A percentile compares a stretch with the other conserved stretches of the same genome.
Conservation (phyloP, 2,888 invertebrate species). For the Abrostola triplasia region DNA sequence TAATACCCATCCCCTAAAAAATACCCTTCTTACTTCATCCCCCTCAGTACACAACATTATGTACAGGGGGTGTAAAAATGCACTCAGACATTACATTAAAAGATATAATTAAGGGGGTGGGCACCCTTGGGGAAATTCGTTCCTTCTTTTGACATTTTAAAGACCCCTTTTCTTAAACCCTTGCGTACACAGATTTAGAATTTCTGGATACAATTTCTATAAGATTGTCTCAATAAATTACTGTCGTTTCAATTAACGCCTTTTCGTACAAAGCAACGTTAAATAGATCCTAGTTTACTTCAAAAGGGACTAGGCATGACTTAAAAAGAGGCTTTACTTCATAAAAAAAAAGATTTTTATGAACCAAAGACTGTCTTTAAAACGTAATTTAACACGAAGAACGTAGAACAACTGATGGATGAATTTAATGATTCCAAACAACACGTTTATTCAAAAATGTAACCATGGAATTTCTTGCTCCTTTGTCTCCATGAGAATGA, state of each 20-base stretch:
- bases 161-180: conserved; percentile 83
- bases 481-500: too few relatives aligned
- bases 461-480: too few relatives aligned
- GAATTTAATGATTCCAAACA: background rate
- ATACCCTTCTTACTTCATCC: conserved; percentile 53
- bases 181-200: conserved; percentile 44
- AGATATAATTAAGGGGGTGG: conserved; percentile 87
- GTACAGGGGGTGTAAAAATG: conserved; percentile 83
- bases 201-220: conserved; percentile 38
- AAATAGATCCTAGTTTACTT: too few relatives aligned
- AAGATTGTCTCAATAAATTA: too few relatives aligned
- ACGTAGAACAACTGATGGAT: background rate
- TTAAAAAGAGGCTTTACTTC: background rate
- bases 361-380: background rate
- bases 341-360: background rate
- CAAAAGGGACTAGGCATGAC: too few relatives aligned
- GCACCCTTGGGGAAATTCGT: conserved; percentile 81
- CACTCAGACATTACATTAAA: conserved; percentile 87
- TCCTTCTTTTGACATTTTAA: conserved; percentile 87
- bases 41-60: conserved; percentile 62
- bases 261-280: too few relatives aligned
- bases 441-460: background rate
- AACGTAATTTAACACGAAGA: background rate
- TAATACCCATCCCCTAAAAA: conserved; percentile 55
- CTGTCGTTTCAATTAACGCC: too few relatives aligned